These are phyloP conservation scores for Nymphalis c-album DNA, from an alignment of 2,888 invertebrate genomes.

Conservation along the genomic window DNA sequence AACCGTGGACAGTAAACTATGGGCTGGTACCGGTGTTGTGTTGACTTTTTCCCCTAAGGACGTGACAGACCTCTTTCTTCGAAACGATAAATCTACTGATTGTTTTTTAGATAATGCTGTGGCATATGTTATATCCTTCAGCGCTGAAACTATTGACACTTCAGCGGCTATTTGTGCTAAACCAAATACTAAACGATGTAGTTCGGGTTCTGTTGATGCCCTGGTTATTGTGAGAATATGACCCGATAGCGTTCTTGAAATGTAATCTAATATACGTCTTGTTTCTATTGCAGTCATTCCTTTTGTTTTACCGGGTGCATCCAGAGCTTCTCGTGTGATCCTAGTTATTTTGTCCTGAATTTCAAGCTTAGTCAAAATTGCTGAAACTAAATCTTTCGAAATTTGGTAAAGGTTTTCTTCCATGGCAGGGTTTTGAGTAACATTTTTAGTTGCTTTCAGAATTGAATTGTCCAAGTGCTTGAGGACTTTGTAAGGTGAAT, in stretches of 20 bases:
- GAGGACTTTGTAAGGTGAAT: conserved; percentile 64
- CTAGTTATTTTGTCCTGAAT: conserved; percentile 76
- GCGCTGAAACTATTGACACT: conserved; percentile 71
- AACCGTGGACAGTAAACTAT: conserved; percentile 44
- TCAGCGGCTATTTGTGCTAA: conserved; percentile 76
- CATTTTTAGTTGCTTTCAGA: conserved; percentile 64
- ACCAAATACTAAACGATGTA: conserved; percentile 73
- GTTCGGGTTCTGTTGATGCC: conserved; percentile 73
- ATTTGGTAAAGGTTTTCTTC: conserved; percentile 70
- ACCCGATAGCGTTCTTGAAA: conserved; percentile 71
- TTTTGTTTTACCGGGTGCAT: conserved; percentile 71
- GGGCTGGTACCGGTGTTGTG: conserved; percentile 41
- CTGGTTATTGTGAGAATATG: conserved; percentile 70
- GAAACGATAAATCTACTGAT: conserved; percentile 68
- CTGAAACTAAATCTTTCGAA: conserved; percentile 71
- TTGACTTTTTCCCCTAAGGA: conserved; percentile 35
- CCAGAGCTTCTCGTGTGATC: conserved; percentile 71
- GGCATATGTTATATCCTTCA: conserved; percentile 74
- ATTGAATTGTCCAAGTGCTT: conserved; percentile 68
- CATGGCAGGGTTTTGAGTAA: conserved; percentile 71
- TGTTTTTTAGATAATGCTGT: conserved; percentile 71
- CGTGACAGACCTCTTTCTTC: conserved; percentile 61
- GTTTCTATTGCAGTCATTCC: conserved; percentile 76
- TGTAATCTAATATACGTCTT: conserved; percentile 72
- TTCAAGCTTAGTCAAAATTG: conserved; percentile 71